A percentile compares a stretch with the other conserved stretches of the same genome.
Conservation (phyloP, 1,140 invertebrate genomes). For the Sarcophaga bullata region DNA sequence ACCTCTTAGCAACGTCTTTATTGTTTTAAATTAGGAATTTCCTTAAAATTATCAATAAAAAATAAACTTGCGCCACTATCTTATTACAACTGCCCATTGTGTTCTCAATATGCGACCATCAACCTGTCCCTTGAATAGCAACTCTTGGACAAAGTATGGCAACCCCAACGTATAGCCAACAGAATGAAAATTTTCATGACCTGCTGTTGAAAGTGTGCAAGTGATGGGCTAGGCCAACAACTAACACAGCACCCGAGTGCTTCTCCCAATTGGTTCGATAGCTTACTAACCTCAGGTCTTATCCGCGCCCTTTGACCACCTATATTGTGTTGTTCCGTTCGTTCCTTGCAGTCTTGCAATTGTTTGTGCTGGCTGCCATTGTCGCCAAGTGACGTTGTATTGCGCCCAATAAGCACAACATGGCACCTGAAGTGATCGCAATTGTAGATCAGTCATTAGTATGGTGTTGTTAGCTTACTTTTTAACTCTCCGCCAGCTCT, state of each 20-base stretch:
- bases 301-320: slow-evolving; percentile 34
- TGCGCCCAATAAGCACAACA: slow-evolving; percentile 16
- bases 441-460: slow-evolving; percentile 4
- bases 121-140: no score
- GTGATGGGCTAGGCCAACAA: neutral
- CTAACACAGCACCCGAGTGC: neutral
- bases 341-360: neutral
- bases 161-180: no score
- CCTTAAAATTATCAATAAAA: no score
- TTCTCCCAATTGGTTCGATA: no score
- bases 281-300: neutral
- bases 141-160: no score
- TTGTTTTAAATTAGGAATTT: no score
- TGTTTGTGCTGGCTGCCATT: neutral
- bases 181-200: neutral
- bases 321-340: neutral
- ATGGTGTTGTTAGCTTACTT: no score
- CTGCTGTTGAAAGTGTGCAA: neutral
- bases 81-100: no score
- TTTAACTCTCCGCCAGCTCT: no score
- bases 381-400: neutral
- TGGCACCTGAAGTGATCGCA: neutral
- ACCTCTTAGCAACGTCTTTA: no score
- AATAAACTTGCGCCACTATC: no score
- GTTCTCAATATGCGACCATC: no score